These are phyloP conservation scores for Aphelinus atriplicis DNA, from an alignment of 1,140 invertebrate species.

Conservation along the genomic window DNA sequence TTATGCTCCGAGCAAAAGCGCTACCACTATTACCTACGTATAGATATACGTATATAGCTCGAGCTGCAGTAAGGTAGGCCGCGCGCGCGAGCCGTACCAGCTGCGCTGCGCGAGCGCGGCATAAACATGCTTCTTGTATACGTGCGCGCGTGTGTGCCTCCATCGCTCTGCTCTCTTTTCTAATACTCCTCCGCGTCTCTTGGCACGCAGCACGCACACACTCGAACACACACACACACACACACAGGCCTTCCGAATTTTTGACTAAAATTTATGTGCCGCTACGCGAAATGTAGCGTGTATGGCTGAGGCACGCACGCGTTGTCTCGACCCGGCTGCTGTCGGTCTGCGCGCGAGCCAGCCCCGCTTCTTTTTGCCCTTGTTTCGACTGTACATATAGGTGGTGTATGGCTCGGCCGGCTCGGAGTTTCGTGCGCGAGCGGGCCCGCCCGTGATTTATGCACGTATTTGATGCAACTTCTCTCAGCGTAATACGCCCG, in stretches of 20 bases:
- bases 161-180: neutral
- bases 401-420: too few species aligned
- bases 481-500: constrained; percentile 17
- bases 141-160: neutral
- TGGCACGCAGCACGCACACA: neutral
- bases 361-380: neutral
- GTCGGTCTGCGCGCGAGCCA: neutral
- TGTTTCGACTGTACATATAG: neutral
- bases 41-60: too few species aligned
- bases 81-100: too few species aligned
- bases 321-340: constrained; percentile 5
- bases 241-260: constrained; percentile 29
- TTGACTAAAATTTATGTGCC: constrained; percentile 39
- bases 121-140: too few species aligned
- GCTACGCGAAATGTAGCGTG: constrained; percentile 6
- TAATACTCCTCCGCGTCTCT: neutral
- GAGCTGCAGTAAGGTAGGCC: too few species aligned
- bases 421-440: constrained; percentile 16
- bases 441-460: constrained; percentile 25
- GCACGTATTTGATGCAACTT: constrained; percentile 22
- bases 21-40: too few species aligned
- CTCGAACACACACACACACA: neutral
- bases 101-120: too few species aligned
- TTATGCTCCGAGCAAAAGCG: constrained; percentile 56
- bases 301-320: neutral